These are phyloP conservation scores for Chaetodon auriga DNA, from an alignment of 2,113 vertebrate genomes.

Conservation along the genomic window DNA sequence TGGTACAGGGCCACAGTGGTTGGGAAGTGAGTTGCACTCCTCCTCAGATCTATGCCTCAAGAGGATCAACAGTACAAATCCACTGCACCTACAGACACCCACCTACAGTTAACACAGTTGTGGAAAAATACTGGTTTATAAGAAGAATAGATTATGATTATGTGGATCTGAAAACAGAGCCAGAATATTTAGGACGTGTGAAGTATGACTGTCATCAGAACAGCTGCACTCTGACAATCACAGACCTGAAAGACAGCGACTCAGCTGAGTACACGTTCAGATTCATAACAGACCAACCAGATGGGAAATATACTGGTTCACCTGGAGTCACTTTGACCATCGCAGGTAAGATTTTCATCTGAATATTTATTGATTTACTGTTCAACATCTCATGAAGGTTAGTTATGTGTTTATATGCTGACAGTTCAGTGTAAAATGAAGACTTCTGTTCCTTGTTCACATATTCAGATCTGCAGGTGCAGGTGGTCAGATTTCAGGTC, in stretches of 20 bases:
- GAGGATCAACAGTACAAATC: constrained; percentile 34
- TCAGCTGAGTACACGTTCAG: constrained; percentile 39
- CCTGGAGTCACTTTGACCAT: constrained; percentile 33
- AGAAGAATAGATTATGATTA: accelerated
- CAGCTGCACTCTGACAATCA: constrained; percentile 9
- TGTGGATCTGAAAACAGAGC: background rate
- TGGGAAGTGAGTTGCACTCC: background rate
- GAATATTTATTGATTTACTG: too few relatives aligned
- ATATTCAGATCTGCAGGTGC: constrained; percentile 29
- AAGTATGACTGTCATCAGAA: background rate
- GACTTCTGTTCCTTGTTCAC: background rate
- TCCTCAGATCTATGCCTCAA: background rate
- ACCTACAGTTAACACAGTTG: accelerated
- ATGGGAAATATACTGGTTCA: background rate
- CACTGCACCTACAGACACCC: background rate
- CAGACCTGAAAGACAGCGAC: constrained; percentile 39
- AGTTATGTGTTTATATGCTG: background rate
- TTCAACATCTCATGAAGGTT: too few relatives aligned
- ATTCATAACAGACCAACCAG: background rate
- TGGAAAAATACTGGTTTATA: background rate
- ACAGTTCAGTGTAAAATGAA: background rate
- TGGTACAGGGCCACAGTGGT: background rate
- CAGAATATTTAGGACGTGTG: background rate
- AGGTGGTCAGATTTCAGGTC: constrained; percentile 14
- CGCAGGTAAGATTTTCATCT: constrained; percentile 22